Base-by-base conservation (phyloP, 2,888 invertebrate genomes). In the Lochmaea crataegi region DNA sequence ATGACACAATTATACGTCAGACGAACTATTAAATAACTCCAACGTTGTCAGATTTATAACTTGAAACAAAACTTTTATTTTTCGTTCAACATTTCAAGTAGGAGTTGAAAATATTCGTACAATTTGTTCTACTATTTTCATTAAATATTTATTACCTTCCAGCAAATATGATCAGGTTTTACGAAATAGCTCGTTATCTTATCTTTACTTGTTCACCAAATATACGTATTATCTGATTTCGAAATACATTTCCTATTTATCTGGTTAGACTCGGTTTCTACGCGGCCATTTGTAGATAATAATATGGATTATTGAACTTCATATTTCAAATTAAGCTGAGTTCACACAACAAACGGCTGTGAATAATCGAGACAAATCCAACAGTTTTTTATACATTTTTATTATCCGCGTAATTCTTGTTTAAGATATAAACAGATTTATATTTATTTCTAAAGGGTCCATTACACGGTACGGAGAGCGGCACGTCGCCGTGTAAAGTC, bases 221-320 rank as follows among this genome's bases (percentile, higher is more conserved):
- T 60, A 60, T 60, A 60, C 32, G 60, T 60, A 38, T 60, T 60
- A 60, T 60, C 60, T n/a, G n/a, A 38, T 60, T 60, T 60, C 32
- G 60, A 32, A 60, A 60, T 60, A 32, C 4, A 32, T 18, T 56
- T 56, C 22, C 22, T 56, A 56, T 11, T 18, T 56, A 56, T 56
- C 48, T 48, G 48, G n/a, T 48, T 48, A 48, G 48, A 48, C 48
- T n/a, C n/a, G 14, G 2, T 48, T 48, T 48, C 48, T 48, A 48
- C 48, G 48, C n/a, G 6, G n/a, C 2, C 48, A 48, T 12, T 48
- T n/a, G n/a, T 32, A 32, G 32, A 32, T 32, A 32, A 32, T 32
- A 32, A 14, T 48, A n/a, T 48, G 45, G 45, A 14, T 48, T 48
- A 48, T 48, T 48, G 45, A 48, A 48, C 45, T 48, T 48, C 5